These are phyloP conservation scores for Machimus rusticus DNA, from an alignment of 2,888 invertebrate genomes.

Conservation along the genomic window DNA sequence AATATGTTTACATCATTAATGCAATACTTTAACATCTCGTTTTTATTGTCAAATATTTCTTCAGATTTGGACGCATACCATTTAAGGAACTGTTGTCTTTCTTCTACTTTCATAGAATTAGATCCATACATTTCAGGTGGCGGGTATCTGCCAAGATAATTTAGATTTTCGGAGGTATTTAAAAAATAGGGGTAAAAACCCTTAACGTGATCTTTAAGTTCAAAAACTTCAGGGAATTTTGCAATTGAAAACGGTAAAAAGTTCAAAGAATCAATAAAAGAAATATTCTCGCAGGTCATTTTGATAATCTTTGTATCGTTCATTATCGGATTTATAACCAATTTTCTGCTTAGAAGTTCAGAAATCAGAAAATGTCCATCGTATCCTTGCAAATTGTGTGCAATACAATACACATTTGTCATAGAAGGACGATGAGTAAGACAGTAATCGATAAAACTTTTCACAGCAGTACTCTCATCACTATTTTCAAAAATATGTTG, in stretches of 20 bases:
- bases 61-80: constrained; percentile 22
- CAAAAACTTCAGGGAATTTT: constrained; percentile 37
- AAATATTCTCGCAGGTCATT: constrained; percentile 17
- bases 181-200: constrained; percentile 35
- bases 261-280: constrained; percentile 29
- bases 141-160: constrained; percentile 20
- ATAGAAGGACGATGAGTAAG: background rate
- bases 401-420: background rate
- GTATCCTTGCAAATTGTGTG: constrained; percentile 29
- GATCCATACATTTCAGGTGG: constrained; percentile 19
- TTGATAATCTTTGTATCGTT: constrained; percentile 28
- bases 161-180: constrained; percentile 19
- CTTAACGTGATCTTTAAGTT: constrained; percentile 10
- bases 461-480: background rate
- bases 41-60: constrained; percentile 15
- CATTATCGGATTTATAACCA: constrained; percentile 31
- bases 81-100: background rate
- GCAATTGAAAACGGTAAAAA: constrained; percentile 20
- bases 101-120: constrained; percentile 6
- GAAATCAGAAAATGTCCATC: constrained; percentile 30
- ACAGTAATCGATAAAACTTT: background rate
- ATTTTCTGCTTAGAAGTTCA: constrained; percentile 14
- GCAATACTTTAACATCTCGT: constrained; percentile 25
- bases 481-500: background rate
- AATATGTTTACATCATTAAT: constrained; percentile 30